Conservation (phyloP, 2,888 invertebrate genomes). For the Andrena hattorfiana region DNA sequence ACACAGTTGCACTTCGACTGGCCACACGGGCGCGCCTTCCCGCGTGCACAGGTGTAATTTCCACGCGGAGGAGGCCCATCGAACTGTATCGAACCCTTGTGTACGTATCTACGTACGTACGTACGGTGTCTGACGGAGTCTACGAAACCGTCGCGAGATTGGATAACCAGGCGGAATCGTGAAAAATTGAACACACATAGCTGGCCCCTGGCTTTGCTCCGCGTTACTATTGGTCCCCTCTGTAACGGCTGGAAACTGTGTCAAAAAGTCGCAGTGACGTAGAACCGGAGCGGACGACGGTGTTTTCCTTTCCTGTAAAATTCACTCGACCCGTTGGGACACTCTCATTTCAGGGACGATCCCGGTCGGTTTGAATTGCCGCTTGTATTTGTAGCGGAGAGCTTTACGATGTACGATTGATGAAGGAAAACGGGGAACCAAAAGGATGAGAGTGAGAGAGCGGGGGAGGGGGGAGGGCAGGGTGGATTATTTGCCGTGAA, state of each 20-base stretch:
- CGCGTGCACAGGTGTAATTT: constrained; percentile 2
- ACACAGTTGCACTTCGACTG: constrained; percentile 45
- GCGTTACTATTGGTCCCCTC: constrained; percentile 17
- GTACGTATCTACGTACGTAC: background rate
- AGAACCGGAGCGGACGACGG: constrained; percentile 16
- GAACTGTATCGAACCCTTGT: constrained; percentile 28
- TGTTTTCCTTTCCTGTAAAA: constrained; percentile 26
- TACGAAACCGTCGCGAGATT: constrained; percentile 11
- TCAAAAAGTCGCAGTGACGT: constrained; percentile 30
- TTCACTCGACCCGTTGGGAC: constrained; percentile 1
- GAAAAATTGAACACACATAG: constrained; percentile 52
- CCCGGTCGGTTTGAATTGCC: background rate
- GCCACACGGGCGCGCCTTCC: constrained; percentile 12
- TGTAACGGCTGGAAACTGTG: constrained; percentile 40
- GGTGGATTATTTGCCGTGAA: constrained; percentile 26
- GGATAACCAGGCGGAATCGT: constrained; percentile 23
- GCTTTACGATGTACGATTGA: constrained; percentile 20
- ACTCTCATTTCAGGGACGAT: constrained; percentile 29
- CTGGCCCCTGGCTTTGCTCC: constrained; percentile 23
- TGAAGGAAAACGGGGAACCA: constrained; percentile 4
- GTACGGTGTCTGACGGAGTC: constrained; percentile 23
- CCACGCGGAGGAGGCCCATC: constrained; percentile 16
- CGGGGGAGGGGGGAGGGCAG: background rate
- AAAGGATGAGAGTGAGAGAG: too few relatives aligned
- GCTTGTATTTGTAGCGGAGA: background rate